Conservation (phyloP, 2,888 invertebrate species). For the Thymelicus acteon region DNA sequence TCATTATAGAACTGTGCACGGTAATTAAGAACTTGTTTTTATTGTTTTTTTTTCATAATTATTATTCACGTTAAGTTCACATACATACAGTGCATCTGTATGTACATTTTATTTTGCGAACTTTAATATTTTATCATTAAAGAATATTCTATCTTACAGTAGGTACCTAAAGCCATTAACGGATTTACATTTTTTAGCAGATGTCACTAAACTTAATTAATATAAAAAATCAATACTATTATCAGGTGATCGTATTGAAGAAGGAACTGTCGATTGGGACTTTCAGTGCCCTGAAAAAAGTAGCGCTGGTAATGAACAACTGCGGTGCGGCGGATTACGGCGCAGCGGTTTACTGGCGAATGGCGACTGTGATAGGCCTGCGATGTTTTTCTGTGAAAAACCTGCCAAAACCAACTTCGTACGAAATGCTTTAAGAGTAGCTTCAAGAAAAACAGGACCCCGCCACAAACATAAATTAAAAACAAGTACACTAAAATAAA, state of each 20-base stretch:
- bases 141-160: no score
- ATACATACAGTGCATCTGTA: no score
- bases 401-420: constrained; percentile 43
- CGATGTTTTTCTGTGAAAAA: constrained; percentile 63
- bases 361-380: constrained; percentile 49
- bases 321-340: constrained; percentile 56
- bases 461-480: constrained; percentile 12
- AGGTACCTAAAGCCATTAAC: no score
- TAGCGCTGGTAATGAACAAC: constrained; percentile 35
- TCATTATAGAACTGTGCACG: constrained; percentile 60
- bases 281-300: constrained; percentile 46
- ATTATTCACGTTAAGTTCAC: no score
- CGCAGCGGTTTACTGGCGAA: constrained; percentile 55
- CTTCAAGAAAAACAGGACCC: neutral
- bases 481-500: constrained; percentile 20
- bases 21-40: constrained; percentile 42
- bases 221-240: neutral
- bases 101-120: no score
- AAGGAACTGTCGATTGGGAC: constrained; percentile 55
- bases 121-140: no score
- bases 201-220: neutral
- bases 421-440: neutral
- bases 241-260: constrained; percentile 51
- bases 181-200: no score
- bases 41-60: neutral